phyloP scores from a whole-genome alignment of 2,888 invertebrate species.

The Athalia rosae region DNA sequence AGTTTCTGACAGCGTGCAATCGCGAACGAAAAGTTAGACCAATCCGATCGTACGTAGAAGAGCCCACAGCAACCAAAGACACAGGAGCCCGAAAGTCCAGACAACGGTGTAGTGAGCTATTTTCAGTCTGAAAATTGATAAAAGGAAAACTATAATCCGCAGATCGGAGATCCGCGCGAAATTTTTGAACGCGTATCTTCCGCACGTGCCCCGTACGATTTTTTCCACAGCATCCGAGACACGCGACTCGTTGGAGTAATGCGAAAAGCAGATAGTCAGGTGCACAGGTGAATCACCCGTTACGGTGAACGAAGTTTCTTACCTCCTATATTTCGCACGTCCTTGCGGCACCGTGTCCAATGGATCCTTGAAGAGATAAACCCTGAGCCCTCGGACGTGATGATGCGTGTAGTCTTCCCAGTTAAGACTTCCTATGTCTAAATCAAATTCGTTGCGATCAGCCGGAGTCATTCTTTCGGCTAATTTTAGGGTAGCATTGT shows the following conservation, averaged over 20 bases:
- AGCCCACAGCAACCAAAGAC: conserved; percentile 3
- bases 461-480: conserved; percentile 77
- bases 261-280: not conserved
- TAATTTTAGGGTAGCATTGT: conserved; percentile 77
- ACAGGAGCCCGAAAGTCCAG: conserved; percentile 26
- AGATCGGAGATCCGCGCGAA: not conserved
- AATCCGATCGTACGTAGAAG: conserved; percentile 3
- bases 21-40: not conserved
- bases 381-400: conserved; percentile 82
- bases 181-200: not conserved
- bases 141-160: conserved; percentile 31
- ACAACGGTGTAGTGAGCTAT: conserved; percentile 63
- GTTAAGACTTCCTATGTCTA: conserved; percentile 81
- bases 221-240: not conserved
- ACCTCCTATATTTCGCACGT: conserved; percentile 71
- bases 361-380: conserved; percentile 86
- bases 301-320: conserved; percentile 39
- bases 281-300: not conserved
- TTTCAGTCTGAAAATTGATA: conserved; percentile 59
- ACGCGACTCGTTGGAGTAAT: conserved; percentile 14
- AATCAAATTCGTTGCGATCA: conserved; percentile 81
- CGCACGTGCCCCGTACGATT: too few relatives aligned
- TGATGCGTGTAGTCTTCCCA: conserved; percentile 83
- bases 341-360: conserved; percentile 81
- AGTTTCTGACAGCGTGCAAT: not conserved